These are phyloP conservation scores for Melanotus villosus DNA, from an alignment of 2,888 invertebrate species.

Conservation along the genomic window DNA sequence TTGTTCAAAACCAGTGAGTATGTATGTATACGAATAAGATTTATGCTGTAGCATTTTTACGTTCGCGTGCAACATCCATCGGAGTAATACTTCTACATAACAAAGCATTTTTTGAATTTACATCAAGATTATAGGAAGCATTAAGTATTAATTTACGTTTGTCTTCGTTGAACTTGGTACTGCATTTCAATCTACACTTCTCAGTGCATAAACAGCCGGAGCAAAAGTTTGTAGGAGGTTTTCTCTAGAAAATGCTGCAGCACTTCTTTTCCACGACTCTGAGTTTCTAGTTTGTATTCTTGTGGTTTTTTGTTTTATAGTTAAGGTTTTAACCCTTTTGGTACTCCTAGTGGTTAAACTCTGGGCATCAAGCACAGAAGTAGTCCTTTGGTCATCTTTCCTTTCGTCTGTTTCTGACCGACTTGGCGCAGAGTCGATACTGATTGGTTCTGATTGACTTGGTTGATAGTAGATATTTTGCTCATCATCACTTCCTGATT, in stretches of 20 bases:
- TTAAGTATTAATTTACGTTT: not conserved
- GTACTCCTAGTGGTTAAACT: too few relatives aligned
- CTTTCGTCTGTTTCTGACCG: too few relatives aligned
- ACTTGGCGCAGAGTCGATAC: too few relatives aligned
- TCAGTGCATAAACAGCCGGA: not conserved
- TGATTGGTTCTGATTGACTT: too few relatives aligned
- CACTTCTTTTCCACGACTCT: not conserved
- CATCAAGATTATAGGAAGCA: not conserved
- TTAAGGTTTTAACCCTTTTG: too few relatives aligned
- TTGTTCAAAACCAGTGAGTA: too few relatives aligned
- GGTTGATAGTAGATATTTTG: too few relatives aligned
- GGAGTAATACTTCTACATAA: conserved; percentile 17
- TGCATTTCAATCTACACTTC: conserved; percentile 3
- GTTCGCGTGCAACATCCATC: conserved; percentile 1
- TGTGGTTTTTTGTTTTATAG: too few relatives aligned
- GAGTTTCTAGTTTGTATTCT: not conserved
- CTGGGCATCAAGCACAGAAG: too few relatives aligned
- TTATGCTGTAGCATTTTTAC: conserved; percentile 6
- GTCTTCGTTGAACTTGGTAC: not conserved
- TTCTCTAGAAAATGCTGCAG: conserved; percentile 1
- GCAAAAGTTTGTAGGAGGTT: not conserved
- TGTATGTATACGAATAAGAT: not conserved
- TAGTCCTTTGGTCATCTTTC: too few relatives aligned
- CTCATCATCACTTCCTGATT: too few relatives aligned
- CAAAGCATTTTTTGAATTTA: conserved; percentile 20